phyloP scores from a whole-genome alignment of 2,113 vertebrate genomes.

The Oreochromis niloticus region DNA sequence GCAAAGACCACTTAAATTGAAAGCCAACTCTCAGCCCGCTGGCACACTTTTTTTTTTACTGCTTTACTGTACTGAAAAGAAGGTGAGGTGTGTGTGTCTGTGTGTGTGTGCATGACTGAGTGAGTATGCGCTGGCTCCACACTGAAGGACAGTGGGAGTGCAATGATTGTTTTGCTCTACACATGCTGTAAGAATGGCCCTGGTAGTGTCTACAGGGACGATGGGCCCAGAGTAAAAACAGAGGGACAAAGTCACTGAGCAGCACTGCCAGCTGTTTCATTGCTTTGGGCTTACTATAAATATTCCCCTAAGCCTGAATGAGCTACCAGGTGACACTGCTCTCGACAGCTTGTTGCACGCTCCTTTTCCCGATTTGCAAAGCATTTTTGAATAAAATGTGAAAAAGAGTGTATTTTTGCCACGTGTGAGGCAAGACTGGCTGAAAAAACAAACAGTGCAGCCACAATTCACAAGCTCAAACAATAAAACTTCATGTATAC shows the following conservation, averaged over 20 bases:
- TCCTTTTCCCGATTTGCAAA: background rate
- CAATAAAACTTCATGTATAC: background rate
- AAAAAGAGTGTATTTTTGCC: background rate
- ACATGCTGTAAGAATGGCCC: conserved; percentile 33
- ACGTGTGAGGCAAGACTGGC: background rate
- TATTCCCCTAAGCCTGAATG: conserved; percentile 49
- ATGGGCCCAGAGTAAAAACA: conserved; percentile 12
- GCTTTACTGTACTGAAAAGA: conserved; percentile 11
- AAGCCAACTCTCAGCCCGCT: conserved; percentile 12
- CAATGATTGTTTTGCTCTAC: conserved; percentile 46
- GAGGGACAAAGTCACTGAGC: conserved; percentile 45
- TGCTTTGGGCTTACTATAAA: conserved; percentile 53
- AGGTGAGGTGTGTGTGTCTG: background rate
- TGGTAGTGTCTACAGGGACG: conserved; percentile 42
- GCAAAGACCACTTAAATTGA: conserved; percentile 18
- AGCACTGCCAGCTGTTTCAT: conserved; percentile 48
- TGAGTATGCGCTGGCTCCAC: background rate
- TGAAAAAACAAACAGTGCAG: background rate
- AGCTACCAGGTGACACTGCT: conserved; percentile 57
- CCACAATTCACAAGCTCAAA: background rate
- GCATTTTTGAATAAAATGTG: background rate
- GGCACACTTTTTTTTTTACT: background rate
- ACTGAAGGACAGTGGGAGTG: conserved; percentile 30
- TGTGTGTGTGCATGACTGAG: background rate
- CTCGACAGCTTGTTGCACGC: background rate